These are phyloP conservation scores for Chrysoperla carnea DNA, from an alignment of 1,140 invertebrate species.

Conservation along the genomic window DNA sequence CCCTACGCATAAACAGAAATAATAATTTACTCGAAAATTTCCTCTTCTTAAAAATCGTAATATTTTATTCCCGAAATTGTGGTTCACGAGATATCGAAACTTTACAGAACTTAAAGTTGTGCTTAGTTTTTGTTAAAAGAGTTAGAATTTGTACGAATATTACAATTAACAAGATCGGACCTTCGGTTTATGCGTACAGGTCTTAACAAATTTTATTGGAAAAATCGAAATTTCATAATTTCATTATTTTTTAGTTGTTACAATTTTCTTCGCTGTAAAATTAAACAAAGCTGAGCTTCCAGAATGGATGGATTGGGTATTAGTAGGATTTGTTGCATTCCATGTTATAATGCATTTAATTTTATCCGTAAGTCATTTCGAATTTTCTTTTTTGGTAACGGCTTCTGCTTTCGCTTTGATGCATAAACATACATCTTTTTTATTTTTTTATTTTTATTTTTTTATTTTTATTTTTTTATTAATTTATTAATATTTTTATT, in stretches of 20 bases:
- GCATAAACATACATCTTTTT: not conserved
- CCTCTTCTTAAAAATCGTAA: too few relatives aligned
- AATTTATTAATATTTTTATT: conserved; percentile 12
- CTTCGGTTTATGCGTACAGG: too few relatives aligned
- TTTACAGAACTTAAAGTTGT: too few relatives aligned
- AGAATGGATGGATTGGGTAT: conserved; percentile 68
- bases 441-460: not conserved
- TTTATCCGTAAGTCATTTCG: conserved; percentile 52
- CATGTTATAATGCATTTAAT: conserved; percentile 80
- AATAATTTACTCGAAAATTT: conserved; percentile 4
- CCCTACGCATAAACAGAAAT: too few relatives aligned
- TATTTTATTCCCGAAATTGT: too few relatives aligned
- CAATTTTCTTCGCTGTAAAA: conserved; percentile 81
- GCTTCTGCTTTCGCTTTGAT: not conserved
- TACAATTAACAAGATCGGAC: too few relatives aligned
- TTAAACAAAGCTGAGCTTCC: conserved; percentile 72
- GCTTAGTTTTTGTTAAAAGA: too few relatives aligned
- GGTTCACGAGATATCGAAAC: too few relatives aligned
- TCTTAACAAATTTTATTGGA: too few relatives aligned
- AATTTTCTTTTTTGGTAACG: not conserved
- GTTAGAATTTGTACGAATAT: too few relatives aligned
- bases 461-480: conserved; percentile 7
- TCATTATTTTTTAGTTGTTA: conserved; percentile 52
- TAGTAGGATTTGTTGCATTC: conserved; percentile 76
- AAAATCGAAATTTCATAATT: not conserved